Evolutionary conservation across 2,113 vertebrate species (phyloP).

Genomic region (Megalops atlanticus): DNA sequence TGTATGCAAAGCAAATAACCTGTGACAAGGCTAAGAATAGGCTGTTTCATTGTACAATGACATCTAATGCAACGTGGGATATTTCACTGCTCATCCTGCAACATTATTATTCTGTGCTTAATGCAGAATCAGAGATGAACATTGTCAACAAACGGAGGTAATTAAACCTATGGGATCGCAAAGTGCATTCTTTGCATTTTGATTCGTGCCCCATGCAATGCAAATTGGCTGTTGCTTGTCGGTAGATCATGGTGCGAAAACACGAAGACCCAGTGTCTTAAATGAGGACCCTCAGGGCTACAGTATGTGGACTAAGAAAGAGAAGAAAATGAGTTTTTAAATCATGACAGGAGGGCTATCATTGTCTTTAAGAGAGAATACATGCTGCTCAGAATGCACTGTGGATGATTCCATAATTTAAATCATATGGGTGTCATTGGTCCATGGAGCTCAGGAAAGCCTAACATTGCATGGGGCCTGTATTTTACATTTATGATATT

Average conservation of each 20-base stretch:
- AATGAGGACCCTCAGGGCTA: constrained; percentile 40
- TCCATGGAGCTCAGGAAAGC: background rate
- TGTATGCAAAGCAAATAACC: background rate
- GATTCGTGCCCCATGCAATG: constrained; percentile 11
- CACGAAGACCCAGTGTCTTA: constrained; percentile 36
- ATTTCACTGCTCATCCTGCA: background rate
- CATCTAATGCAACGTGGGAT: background rate
- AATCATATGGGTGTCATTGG: background rate
- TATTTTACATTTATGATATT: background rate
- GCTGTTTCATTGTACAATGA: background rate
- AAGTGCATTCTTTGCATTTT: constrained; percentile 30
- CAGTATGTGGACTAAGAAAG: constrained; percentile 12
- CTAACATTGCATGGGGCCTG: background rate
- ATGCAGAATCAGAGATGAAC: constrained; percentile 27
- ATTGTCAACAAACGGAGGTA: constrained; percentile 52
- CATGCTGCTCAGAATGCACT: background rate
- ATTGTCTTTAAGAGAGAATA: background rate
- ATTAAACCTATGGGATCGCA: constrained; percentile 69
- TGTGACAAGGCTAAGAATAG: background rate
- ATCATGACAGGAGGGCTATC: constrained; percentile 7
- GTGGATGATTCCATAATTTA: background rate
- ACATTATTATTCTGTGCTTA: background rate
- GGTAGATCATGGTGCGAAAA: constrained; percentile 42
- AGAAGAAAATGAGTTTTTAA: constrained; percentile 29
- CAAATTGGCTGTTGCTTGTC: constrained; percentile 29